These are phyloP conservation scores for Leptoclinus maculatus DNA, from an alignment of 2,797 vertebrate species.

Conservation along the genomic window DNA sequence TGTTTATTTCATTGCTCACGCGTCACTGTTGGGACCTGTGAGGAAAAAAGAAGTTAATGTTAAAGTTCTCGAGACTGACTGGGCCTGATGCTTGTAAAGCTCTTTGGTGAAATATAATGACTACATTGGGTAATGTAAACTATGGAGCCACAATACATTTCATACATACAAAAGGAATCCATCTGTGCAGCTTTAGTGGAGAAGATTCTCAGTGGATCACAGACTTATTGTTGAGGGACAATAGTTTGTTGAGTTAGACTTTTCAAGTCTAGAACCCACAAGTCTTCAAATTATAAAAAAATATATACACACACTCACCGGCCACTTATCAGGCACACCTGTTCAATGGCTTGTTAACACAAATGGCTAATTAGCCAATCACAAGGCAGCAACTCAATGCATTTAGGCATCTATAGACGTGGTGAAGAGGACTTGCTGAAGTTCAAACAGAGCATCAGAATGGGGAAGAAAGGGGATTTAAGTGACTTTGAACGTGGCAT, in stretches of 20 bases:
- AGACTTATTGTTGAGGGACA: not conserved
- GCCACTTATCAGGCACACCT: no score
- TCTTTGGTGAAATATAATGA: not conserved
- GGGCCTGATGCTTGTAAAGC: not conserved
- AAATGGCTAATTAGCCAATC: no score
- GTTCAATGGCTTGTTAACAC: no score
- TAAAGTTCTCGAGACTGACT: not conserved
- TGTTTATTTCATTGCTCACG: slow-evolving; percentile 58
- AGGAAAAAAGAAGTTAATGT: not conserved
- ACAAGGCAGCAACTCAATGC: no score
- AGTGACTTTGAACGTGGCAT: no score
- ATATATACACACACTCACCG: not conserved
- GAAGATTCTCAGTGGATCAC: not conserved
- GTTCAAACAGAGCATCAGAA: no score
- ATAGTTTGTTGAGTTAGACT: not conserved
- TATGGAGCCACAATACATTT: not conserved
- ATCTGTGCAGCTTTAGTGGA: not conserved
- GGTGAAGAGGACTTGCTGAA: no score
- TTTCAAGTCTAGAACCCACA: not conserved
- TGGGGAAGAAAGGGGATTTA: no score
- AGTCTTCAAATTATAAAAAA: not conserved
- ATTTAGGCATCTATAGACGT: no score
- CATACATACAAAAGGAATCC: not conserved
- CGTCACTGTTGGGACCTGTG: slow-evolving; percentile 34
- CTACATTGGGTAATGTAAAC: not conserved